A percentile compares a stretch with the other conserved stretches of the same genome.
Evolutionary conservation across 2,888 invertebrate genomes (phyloP).

Genomic region (Melinopterus prodromus): DNA sequence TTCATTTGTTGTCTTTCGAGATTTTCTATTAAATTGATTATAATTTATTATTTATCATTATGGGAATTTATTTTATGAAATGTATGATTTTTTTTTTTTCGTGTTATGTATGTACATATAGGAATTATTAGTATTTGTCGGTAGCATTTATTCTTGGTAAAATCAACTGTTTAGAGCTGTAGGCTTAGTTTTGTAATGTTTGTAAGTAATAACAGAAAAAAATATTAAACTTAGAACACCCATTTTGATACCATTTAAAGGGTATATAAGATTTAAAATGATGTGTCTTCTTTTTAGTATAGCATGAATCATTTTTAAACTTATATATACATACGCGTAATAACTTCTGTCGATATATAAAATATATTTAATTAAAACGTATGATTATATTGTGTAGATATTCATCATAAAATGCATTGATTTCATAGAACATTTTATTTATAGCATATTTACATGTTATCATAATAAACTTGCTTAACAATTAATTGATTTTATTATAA

Average conservation of each 20-base stretch:
- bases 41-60: not conserved
- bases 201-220: not conserved
- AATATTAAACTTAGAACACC: not conserved
- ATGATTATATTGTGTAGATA: not conserved
- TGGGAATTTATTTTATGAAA: conserved; percentile 8
- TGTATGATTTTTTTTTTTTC: not conserved
- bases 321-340: not conserved
- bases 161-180: not conserved
- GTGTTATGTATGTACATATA: conserved; percentile 4
- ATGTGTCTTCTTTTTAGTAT: not conserved
- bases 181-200: conserved; percentile 4
- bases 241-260: not conserved
- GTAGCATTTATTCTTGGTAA: conserved; percentile 4
- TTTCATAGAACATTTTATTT: conserved; percentile 28
- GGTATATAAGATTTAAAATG: conserved; percentile 4
- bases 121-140: not conserved
- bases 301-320: not conserved
- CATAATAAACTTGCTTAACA: conserved; percentile 34
- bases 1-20: not conserved
- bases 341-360: not conserved
- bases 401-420: not conserved
- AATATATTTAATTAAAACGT: not conserved
- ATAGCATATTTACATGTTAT: conserved; percentile 33
- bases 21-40: conserved; percentile 5
- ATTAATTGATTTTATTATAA: conserved; percentile 8